A percentile compares a stretch with the other conserved stretches of the same genome.
Evolutionary conservation across 1,140 invertebrate genomes (phyloP).

Genomic region (Uloborus diversus): DNA sequence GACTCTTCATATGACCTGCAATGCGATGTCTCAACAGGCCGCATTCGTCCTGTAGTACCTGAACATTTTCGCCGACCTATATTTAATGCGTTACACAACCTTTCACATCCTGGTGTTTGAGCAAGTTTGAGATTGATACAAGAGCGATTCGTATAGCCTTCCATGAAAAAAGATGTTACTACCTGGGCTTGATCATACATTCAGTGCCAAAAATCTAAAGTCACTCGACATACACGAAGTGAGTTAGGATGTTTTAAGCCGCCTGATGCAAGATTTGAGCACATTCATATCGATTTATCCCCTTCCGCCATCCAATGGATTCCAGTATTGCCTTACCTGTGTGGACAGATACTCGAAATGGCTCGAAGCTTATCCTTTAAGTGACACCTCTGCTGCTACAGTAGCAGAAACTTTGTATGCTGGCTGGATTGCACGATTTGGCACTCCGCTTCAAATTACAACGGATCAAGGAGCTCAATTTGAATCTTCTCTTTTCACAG

Average conservation of each 20-base stretch:
- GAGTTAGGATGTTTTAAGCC: neutral
- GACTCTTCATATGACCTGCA: no score
- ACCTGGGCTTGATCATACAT: neutral
- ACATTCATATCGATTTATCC: constrained; percentile 68
- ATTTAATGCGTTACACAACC: constrained; percentile 3
- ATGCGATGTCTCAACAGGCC: no score
- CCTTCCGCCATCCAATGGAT: constrained; percentile 62
- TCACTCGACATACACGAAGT: neutral
- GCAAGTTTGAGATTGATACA: constrained; percentile 12
- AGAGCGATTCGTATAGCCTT: constrained; percentile 21
- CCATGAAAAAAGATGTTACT: constrained; percentile 6
- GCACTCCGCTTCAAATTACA: constrained; percentile 59
- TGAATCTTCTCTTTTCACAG: constrained; percentile 61
- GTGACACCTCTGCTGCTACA: constrained; percentile 63
- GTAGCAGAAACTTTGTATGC: constrained; percentile 61
- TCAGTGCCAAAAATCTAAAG: neutral
- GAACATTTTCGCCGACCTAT: no score
- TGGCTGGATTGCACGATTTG: constrained; percentile 63
- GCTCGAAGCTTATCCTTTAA: constrained; percentile 65
- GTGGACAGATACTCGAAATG: constrained; percentile 63
- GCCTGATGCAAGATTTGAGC: constrained; percentile 60
- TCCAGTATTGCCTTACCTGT: constrained; percentile 63
- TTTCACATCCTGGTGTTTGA: constrained; percentile 24
- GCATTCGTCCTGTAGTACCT: no score
- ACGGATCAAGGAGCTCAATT: constrained; percentile 67